These are phyloP conservation scores for Alaudala cheleensis DNA, from an alignment of 2,113 vertebrate species.

Conservation along the genomic window DNA sequence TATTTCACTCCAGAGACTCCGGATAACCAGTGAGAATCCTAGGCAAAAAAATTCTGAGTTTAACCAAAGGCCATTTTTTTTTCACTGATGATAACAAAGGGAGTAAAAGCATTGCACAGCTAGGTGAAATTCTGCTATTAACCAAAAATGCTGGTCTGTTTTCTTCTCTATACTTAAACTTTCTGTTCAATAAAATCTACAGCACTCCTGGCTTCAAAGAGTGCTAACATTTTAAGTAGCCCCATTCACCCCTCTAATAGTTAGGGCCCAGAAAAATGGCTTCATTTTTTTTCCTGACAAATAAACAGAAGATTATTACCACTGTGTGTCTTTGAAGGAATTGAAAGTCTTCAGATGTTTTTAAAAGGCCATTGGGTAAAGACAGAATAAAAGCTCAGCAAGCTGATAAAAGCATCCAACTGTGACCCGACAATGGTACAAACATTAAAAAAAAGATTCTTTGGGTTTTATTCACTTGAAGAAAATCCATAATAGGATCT, in stretches of 20 bases:
- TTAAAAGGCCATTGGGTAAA: conserved; percentile 40
- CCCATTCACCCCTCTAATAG: neutral
- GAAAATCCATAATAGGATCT: neutral
- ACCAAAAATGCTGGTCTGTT: neutral
- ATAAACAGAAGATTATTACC: conserved; percentile 33
- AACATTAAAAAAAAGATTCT: neutral
- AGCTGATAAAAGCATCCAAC: conserved; percentile 30
- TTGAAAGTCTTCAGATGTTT: conserved; percentile 34
- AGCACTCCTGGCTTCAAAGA: neutral
- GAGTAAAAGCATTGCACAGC: neutral
- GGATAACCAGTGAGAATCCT: neutral
- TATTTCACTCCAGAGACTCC: neutral
- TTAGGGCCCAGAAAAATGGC: neutral
- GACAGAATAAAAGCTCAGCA: conserved; percentile 43
- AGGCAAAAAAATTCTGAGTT: neutral
- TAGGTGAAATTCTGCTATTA: neutral
- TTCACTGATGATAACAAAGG: neutral
- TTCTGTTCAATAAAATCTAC: neutral
- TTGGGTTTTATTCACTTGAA: neutral
- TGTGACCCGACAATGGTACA: conserved; percentile 22
- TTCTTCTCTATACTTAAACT: neutral
- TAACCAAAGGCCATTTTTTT: neutral
- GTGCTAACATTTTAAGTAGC: neutral
- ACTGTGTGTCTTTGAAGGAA: neutral
- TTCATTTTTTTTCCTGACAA: conserved; percentile 5